phyloP scores from a whole-genome alignment of 2,888 invertebrate species.

The Busseola fusca region DNA sequence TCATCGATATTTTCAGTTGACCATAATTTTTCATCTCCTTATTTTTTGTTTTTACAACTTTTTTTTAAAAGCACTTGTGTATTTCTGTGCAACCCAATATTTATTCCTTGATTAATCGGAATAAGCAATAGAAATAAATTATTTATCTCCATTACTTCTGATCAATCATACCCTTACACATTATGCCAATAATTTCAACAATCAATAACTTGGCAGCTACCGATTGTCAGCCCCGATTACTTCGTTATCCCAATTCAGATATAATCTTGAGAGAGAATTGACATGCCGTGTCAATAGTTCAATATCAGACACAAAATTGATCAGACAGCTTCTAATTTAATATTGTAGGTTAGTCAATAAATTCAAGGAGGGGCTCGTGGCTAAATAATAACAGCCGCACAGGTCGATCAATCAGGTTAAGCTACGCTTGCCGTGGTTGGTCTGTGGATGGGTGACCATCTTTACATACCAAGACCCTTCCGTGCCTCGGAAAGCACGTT shows the following conservation, averaged over 20 bases:
- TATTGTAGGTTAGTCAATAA: constrained; percentile 2
- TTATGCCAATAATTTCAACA: constrained; percentile 50
- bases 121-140: background rate
- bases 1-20: no score
- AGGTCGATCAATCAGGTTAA: no score
- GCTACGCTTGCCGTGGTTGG: no score
- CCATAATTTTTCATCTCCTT: background rate
- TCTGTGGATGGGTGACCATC: no score
- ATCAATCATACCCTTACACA: constrained; percentile 3
- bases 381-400: no score
- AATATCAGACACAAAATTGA: constrained; percentile 23
- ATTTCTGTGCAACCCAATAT: no score
- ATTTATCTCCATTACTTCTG: background rate
- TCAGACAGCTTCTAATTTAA: constrained; percentile 20
- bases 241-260: constrained; percentile 33
- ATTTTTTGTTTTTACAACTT: background rate
- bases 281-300: constrained; percentile 51
- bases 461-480: no score
- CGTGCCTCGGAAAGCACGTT: no score
- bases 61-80: background rate
- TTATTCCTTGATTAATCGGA: background rate
- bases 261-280: constrained; percentile 42
- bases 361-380: no score
- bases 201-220: constrained; percentile 37
- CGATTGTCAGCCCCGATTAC: constrained; percentile 55